phyloP scores from a whole-genome alignment of 2,888 invertebrate species.

The Ennomos quercinarius region DNA sequence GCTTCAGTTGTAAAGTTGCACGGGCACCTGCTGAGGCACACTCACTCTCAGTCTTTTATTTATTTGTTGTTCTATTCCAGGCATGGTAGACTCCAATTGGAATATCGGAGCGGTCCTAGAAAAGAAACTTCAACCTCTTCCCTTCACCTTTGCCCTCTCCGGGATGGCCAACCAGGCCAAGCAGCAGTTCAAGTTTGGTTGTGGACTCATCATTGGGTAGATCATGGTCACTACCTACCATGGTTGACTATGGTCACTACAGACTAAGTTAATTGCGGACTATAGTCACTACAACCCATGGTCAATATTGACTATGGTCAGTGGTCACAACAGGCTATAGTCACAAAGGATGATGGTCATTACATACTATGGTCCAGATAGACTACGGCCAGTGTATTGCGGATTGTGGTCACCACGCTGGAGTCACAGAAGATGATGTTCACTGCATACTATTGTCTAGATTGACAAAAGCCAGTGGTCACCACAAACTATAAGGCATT shows the following conservation, averaged over 20 bases:
- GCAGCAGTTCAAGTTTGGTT: slow-evolving; percentile 96
- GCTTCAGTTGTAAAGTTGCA: no score
- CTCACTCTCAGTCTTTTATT: not conserved
- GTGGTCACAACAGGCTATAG: not conserved
- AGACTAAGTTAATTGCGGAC: no score
- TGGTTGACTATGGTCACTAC: no score
- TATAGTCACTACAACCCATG: no score
- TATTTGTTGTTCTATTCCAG: slow-evolving; percentile 72
- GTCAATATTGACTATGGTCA: no score
- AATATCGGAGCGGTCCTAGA: slow-evolving; percentile 97
- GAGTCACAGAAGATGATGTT: not conserved
- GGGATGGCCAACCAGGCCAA: slow-evolving; percentile 97
- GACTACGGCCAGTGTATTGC: no score
- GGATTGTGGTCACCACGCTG: no score
- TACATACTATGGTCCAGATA: no score
- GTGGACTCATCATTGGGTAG: slow-evolving; percentile 95
- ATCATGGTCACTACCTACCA: not conserved
- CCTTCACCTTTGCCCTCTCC: slow-evolving; percentile 96
- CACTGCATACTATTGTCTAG: no score
- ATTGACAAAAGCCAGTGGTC: no score
- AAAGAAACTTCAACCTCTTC: slow-evolving; percentile 96
- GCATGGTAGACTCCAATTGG: slow-evolving; percentile 97
- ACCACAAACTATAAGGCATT: no score
- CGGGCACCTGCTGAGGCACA: not conserved
- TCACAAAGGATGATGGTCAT: no score